Conservation (phyloP, 2,113 vertebrate genomes). For the Pterocles burchelli region DNA sequence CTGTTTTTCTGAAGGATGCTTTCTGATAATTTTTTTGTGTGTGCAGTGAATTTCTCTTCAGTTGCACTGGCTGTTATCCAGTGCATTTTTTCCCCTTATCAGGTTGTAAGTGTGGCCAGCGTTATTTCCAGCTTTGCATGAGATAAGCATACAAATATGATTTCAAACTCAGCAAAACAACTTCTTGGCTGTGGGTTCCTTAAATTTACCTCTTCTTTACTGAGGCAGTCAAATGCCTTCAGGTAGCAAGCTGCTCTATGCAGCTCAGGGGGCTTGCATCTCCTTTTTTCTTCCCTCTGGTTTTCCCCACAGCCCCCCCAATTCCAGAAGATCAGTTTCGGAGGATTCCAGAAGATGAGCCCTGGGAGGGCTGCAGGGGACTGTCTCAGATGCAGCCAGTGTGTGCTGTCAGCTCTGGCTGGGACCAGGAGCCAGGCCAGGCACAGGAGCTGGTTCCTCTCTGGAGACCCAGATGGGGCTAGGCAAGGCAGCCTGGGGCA, state of each 20-base stretch:
- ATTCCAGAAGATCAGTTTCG: neutral
- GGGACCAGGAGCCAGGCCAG: neutral
- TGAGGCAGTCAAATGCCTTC: neutral
- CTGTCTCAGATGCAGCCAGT: neutral
- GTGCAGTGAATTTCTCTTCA: neutral
- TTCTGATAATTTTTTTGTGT: neutral
- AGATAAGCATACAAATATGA: neutral
- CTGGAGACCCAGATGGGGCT: neutral
- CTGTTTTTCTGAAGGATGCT: neutral
- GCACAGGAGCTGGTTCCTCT: neutral
- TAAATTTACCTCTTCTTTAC: neutral
- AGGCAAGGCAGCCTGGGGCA: neutral
- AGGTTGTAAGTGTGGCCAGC: neutral
- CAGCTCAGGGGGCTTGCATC: neutral
- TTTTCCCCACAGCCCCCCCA: neutral
- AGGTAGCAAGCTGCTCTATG: neutral
- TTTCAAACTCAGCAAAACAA: slow-evolving; percentile 1
- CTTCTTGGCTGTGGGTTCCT: neutral
- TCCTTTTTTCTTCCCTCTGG: neutral
- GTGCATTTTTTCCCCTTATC: neutral
- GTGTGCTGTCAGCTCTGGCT: neutral
- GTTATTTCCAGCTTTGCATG: slow-evolving; percentile 8
- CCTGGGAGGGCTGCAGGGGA: neutral
- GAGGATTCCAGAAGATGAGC: neutral
- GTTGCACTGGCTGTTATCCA: neutral